Evolutionary conservation across 1,140 invertebrate species (phyloP), one percentile per base, ranked within the genome.

Genomic region (Aphelinus certus): DNA sequence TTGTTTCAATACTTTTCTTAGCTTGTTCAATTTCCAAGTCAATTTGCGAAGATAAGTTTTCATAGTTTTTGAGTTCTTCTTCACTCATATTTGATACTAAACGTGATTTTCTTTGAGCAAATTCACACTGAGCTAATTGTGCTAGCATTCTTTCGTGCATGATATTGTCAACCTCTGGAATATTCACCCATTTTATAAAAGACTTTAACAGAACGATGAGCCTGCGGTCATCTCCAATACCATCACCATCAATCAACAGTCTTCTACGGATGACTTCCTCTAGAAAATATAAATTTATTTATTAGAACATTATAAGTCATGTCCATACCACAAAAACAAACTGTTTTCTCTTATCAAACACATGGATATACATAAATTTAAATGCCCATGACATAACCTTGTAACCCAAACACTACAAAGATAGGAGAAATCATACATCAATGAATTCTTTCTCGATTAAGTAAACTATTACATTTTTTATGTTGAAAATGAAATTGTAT

Each of bases 201-300:
- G 93, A 93, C 88, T 96, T 97, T 26, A 98, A 84, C 3, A 98
- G 85, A 64, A 94, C 91, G 82, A 95, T 97, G 26, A 98, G 89
- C 77, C 96, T 88, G 75, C 96, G 91, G 85, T 98, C 97, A 87
- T 99, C 97, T 60, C 96, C 97, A 46, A 95, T 96, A 46, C 97
- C 97, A 91, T 98, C 97, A 47, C 97, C 97, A 87, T 98, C 97
- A 83, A 98, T 97, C 7, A 98, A 87, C 26, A 98, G 87, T 76
- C 96, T 90, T 77, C 96, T 90, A 78, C 94, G 92, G 76, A 98
- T 98, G 62, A 98, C 94, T 86, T 98, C 97, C 88, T 98, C 97
- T 96, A 83, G 2, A 92, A 80, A 73, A 49, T 61, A 26, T 26
- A 26, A 26, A 26, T 26, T 26, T 26, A 26, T 26, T 26, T 26